These are phyloP conservation scores for Salticus scenicus DNA, from an alignment of 2,888 invertebrate species.

Conservation along the genomic window DNA sequence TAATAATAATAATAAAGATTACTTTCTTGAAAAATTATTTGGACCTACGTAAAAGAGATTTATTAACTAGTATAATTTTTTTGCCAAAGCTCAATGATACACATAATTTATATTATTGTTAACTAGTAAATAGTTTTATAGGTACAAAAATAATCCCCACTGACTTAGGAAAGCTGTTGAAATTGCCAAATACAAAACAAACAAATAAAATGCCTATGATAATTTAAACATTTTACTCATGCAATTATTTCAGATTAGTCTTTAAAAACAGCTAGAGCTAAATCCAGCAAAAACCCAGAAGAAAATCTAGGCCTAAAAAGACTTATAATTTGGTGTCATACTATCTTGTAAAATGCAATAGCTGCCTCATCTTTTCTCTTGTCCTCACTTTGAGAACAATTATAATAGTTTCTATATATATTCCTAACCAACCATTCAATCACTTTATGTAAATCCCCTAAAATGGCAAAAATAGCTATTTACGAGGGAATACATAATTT, in stretches of 20 bases:
- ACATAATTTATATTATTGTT: no score
- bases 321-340: conserved; percentile 36
- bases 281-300: neutral
- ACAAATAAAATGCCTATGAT: no score
- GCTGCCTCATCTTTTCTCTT: conserved; percentile 47
- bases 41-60: no score
- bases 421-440: neutral
- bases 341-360: conserved; percentile 45
- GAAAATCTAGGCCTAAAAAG: no score
- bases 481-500: conserved; percentile 11
- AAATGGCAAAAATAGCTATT: neutral
- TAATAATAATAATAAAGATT: no score
- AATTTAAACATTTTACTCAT: no score
- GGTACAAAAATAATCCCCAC: neutral
- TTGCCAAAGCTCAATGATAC: no score
- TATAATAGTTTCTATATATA: neutral
- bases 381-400: conserved; percentile 35
- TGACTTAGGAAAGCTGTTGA: neutral
- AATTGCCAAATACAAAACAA: neutral
- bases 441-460: neutral
- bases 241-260: no score
- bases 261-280: neutral
- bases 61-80: no score
- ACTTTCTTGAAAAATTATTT: no score
- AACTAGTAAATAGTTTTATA: no score